phyloP scores from a whole-genome alignment of 1,140 invertebrate genomes.

The Lutraria rhynchaena region DNA sequence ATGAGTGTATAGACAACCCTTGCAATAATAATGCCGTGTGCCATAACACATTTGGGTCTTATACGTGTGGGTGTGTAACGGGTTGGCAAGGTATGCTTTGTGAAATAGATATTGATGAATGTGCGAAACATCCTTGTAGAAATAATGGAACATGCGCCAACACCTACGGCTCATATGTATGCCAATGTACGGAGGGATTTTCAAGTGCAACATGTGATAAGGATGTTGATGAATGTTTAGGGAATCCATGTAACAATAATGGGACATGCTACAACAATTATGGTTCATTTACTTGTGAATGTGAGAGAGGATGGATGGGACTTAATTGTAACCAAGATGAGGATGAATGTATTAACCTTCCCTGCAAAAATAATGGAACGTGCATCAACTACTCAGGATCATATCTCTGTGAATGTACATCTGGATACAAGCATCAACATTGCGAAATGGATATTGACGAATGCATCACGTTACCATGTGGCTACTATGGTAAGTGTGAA shows the following conservation, averaged over 20 bases:
- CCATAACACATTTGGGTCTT: conserved; percentile 80
- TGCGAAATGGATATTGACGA: conserved; percentile 93
- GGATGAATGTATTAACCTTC: conserved; percentile 24
- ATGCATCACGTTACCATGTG: conserved; percentile 18
- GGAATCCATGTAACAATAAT: conserved; percentile 47
- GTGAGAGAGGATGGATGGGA: conserved; percentile 89
- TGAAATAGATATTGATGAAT: conserved; percentile 60
- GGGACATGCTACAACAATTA: conserved; percentile 50
- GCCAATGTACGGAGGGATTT: conserved; percentile 87
- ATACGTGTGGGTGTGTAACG: conserved; percentile 56
- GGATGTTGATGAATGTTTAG: conserved; percentile 36
- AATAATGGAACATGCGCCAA: conserved; percentile 28
- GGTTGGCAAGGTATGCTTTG: conserved; percentile 85
- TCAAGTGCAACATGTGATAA: conserved; percentile 87
- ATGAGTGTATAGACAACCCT: conserved; percentile 64
- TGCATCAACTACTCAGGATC: conserved; percentile 44
- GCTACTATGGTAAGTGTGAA: conserved; percentile 23
- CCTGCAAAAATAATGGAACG: conserved; percentile 60
- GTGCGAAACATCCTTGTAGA: conserved; percentile 79
- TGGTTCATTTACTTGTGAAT: conserved; percentile 31
- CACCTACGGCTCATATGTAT: conserved; percentile 81
- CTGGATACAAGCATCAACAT: conserved; percentile 87
- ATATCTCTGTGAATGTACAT: conserved; percentile 44
- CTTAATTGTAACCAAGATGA: conserved; percentile 97
- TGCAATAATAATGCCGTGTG: conserved; percentile 68